phyloP scores from a whole-genome alignment of 2,888 invertebrate genomes.

The Cataglyphis cursor region DNA sequence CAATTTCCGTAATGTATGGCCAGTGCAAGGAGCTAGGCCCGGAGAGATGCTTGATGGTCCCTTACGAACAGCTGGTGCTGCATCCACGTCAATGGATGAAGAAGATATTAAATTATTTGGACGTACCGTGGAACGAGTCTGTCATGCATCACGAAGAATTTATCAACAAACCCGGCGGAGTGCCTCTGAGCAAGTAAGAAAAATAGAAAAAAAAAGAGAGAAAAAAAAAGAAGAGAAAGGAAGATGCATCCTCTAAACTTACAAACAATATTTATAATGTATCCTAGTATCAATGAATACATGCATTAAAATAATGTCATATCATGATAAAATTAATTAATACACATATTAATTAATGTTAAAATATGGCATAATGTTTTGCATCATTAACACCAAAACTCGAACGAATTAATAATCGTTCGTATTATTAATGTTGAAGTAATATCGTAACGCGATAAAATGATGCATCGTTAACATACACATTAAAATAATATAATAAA shows the following conservation, averaged over 20 bases:
- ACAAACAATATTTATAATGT: not conserved
- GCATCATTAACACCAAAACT: not conserved
- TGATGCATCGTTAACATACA: not conserved
- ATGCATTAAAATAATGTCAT: slow-evolving; percentile 8
- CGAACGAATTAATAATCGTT: not conserved
- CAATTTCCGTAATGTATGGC: slow-evolving; percentile 97
- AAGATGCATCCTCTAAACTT: not conserved
- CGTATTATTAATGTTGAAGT: not conserved
- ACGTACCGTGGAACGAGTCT: slow-evolving; percentile 97
- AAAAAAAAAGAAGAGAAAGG: slow-evolving; percentile 5
- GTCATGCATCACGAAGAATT: slow-evolving; percentile 99
- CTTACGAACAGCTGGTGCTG: slow-evolving; percentile 98
- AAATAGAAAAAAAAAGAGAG: slow-evolving; percentile 64
- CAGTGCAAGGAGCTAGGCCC: slow-evolving; percentile 95
- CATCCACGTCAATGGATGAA: slow-evolving; percentile 96
- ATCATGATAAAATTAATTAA: not conserved
- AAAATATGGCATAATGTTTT: slow-evolving; percentile 1
- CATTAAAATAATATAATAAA: not conserved
- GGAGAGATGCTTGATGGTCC: slow-evolving; percentile 94
- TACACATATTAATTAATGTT: slow-evolving; percentile 1
- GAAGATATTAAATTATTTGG: slow-evolving; percentile 95
- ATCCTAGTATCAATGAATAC: not conserved
- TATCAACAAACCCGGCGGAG: slow-evolving; percentile 98
- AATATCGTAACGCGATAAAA: not conserved
- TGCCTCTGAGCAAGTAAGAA: slow-evolving; percentile 97